These are phyloP conservation scores for Eupsittula cactorum DNA, from an alignment of 2,113 vertebrate species.

Conservation along the genomic window DNA sequence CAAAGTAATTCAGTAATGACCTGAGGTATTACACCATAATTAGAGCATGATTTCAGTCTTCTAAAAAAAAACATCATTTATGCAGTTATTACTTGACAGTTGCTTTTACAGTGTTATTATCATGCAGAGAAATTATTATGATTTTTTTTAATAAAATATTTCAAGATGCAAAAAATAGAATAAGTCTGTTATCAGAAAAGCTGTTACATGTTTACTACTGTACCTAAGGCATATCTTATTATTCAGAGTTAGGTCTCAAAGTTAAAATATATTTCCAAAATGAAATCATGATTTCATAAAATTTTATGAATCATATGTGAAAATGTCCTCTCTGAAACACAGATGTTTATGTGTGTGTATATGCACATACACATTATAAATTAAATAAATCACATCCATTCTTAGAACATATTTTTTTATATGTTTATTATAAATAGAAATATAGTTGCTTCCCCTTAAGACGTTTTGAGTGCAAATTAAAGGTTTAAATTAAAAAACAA, in stretches of 20 bases:
- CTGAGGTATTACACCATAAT: not conserved
- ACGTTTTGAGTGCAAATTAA: not conserved
- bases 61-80: not conserved
- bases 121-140: not conserved
- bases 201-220: not conserved
- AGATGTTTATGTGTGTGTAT: fast-evolving
- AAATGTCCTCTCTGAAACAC: not conserved
- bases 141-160: not conserved
- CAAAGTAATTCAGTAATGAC: not conserved
- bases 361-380: fast-evolving
- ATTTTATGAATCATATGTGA: not conserved
- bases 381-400: not conserved
- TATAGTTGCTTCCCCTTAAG: not conserved
- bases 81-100: not conserved
- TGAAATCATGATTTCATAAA: not conserved
- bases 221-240: not conserved
- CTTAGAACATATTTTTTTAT: not conserved
- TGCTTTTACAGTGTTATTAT: not conserved
- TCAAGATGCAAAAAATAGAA: not conserved
- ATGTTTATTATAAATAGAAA: not conserved
- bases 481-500: not conserved
- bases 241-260: not conserved
- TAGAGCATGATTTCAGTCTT: not conserved
- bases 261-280: not conserved
- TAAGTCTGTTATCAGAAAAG: not conserved